Evolutionary conservation across 2,888 invertebrate genomes (phyloP), one percentile per base, ranked within the genome.

Genomic region (Teleiodes luculella): DNA sequence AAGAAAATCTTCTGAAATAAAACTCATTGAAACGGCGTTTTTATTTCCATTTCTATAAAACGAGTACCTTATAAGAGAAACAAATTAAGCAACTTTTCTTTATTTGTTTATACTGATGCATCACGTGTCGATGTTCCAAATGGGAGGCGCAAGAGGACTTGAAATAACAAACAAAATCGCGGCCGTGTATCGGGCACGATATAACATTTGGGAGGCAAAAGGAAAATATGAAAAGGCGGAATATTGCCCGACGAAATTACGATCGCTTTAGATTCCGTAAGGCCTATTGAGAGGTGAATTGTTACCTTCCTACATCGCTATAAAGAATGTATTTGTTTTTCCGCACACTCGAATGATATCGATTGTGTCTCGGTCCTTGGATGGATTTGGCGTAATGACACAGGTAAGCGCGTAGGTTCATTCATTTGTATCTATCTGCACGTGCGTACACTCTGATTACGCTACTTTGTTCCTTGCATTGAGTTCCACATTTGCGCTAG

Each of bases 181-280:
- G 78, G 79, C 73, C 76, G 77, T 82, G 83, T 85, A 82, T 84
- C 80, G 81, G 78, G 80, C 76, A 72, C 77, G 74, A 78, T 80
- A 81, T 78, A 81, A 85, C 81, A 83, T 83, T 86, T 78, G 76
- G 76, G 69, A 78, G 76, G 83, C 76, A 82, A 83, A 79, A 80
- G 76, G 81, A 83, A 86, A 87, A 86, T 86, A 87, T 88, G 86
- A 83, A 85, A 87, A 85, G 81, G 79, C 81, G 70, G 82, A 86
- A 86, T 86, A 86, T 88, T 83, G 83, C 84, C 82, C 80, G 83
- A 80, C 86, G 77, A 86, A 86, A 88, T 88, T 87, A 86, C 86
- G 83, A 85, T 86, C 85, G 80, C 80, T 86, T 87, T 86, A 79
- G 86, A 86, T 84, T 86, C 83, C 77, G 69, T 77, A 80, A 82